Evolutionary conservation across 2,797 vertebrate genomes (phyloP).

Genomic region (Tinamus major): DNA sequence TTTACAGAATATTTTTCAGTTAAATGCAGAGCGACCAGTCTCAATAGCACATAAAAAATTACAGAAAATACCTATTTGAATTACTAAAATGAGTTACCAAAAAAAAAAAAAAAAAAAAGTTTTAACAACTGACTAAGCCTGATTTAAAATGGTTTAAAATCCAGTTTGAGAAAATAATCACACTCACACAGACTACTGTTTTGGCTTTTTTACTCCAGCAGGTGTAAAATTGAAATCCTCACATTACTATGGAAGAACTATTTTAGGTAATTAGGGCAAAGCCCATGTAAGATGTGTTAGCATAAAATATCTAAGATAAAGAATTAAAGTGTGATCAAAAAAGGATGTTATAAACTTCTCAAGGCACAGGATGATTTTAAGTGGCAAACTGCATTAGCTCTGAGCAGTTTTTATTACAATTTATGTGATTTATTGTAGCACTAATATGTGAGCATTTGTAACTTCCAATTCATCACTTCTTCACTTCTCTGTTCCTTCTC

Average conservation of each 20-base stretch:
- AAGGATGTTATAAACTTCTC: conserved; percentile 6
- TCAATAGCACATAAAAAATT: not conserved
- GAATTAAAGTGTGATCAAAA: conserved; percentile 33
- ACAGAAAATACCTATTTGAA: not conserved
- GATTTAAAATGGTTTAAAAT: conserved; percentile 43
- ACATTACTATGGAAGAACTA: conserved; percentile 39
- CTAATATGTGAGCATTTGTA: not conserved
- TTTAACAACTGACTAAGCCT: not conserved
- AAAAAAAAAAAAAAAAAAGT: not conserved
- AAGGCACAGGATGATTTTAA: conserved; percentile 3
- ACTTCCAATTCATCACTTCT: not conserved
- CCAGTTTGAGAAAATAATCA: conserved; percentile 46
- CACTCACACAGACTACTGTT: not conserved
- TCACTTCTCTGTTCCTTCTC: not conserved
- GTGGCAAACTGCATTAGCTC: not conserved
- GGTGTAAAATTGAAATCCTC: conserved; percentile 66
- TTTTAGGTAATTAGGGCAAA: conserved; percentile 69
- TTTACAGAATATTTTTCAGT: not conserved
- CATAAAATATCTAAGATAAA: conserved; percentile 29
- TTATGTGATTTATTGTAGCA: not conserved
- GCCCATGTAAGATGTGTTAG: conserved; percentile 34
- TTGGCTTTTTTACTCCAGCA: conserved; percentile 65
- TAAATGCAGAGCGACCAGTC: not conserved
- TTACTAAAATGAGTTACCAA: not conserved
- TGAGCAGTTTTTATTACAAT: not conserved